Conservation (phyloP, 2,797 vertebrate genomes). For the Cirrhinus molitorella region DNA sequence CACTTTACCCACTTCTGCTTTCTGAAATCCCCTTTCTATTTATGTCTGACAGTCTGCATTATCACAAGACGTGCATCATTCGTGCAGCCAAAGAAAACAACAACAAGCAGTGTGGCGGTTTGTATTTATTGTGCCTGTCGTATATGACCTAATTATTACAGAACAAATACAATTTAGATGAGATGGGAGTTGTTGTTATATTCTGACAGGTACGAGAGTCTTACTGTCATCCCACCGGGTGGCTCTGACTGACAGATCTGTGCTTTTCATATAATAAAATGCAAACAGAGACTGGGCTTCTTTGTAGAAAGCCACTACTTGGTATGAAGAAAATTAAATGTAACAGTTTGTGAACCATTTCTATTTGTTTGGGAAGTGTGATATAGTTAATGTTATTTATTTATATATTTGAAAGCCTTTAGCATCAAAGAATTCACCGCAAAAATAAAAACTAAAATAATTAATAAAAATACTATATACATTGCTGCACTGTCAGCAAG, state of each 20-base stretch:
- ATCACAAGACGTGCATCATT: not conserved
- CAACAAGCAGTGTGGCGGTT: not conserved
- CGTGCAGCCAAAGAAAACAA: not conserved
- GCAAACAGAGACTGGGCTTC: not conserved
- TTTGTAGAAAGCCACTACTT: not conserved
- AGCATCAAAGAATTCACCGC: not conserved
- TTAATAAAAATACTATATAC: not conserved
- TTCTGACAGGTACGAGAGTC: not conserved
- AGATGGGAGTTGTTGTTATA: not conserved
- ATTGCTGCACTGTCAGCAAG: not conserved
- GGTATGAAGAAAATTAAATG: not conserved
- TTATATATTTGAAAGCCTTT: not conserved
- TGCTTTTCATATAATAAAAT: conserved; percentile 16
- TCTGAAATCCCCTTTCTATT: conserved; percentile 16
- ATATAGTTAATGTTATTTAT: not conserved
- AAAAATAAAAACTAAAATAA: not conserved
- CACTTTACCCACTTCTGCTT: not conserved
- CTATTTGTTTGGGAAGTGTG: not conserved
- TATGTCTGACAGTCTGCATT: conserved; percentile 4
- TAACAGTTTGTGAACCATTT: not conserved
- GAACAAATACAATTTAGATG: not conserved
- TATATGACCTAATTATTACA: conserved; percentile 39
- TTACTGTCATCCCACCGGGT: not conserved
- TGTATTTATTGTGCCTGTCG: not conserved
- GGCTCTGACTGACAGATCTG: not conserved